Conservation (phyloP, 2,888 invertebrate species). For the Drosophila subsilvestris region DNA sequence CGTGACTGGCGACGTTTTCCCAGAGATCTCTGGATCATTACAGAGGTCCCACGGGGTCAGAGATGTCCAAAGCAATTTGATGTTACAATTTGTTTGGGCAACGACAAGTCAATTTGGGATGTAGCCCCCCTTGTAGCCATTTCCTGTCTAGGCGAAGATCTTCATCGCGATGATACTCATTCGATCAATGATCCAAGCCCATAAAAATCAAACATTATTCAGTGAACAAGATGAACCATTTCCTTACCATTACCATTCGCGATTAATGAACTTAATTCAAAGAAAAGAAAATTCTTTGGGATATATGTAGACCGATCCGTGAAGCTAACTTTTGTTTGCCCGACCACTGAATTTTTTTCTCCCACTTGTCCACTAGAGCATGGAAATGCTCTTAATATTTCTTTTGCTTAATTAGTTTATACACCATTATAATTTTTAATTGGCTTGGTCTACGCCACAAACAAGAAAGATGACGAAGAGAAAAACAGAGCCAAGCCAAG, state of each 20-base stretch:
- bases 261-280: too few relatives aligned
- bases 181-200: not conserved
- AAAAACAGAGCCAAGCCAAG: not conserved
- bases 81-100: constrained; percentile 65
- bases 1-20: constrained; percentile 76
- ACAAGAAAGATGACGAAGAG: constrained; percentile 11
- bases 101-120: constrained; percentile 63
- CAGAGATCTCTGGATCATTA: constrained; percentile 57
- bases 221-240: not conserved
- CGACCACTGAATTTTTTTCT: constrained; percentile 6
- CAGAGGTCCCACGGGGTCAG: constrained; percentile 45
- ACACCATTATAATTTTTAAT: constrained; percentile 59
- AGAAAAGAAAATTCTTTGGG: too few relatives aligned
- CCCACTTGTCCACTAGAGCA: constrained; percentile 42
- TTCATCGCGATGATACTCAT: not conserved
- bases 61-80: constrained; percentile 62
- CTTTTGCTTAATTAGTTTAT: constrained; percentile 53
- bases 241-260: too few relatives aligned
- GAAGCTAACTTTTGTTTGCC: not conserved
- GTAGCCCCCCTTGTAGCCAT: not conserved
- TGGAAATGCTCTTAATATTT: constrained; percentile 47
- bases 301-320: too few relatives aligned
- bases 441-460: constrained; percentile 33
- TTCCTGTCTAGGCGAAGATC: not conserved
- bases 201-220: not conserved